A percentile compares a stretch with the other conserved stretches of the same genome.
Evolutionary conservation across 2,113 vertebrate species (phyloP).

Genomic region (Ophiodon elongatus): DNA sequence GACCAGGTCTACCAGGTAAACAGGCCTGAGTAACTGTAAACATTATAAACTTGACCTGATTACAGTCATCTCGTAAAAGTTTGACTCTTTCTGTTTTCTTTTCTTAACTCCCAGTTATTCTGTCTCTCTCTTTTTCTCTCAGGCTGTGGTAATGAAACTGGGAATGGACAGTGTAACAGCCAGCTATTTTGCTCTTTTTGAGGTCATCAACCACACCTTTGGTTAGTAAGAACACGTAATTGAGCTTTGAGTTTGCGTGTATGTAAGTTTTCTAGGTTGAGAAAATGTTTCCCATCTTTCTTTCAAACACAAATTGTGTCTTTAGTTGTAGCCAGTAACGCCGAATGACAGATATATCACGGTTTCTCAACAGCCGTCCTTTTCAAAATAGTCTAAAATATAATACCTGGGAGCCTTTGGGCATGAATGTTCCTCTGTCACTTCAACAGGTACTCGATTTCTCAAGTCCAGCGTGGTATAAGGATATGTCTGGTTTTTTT

Average conservation of each 20-base stretch:
- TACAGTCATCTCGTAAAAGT: neutral
- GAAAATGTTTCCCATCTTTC: neutral
- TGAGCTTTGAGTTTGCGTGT: neutral
- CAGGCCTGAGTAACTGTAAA: neutral
- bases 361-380: neutral
- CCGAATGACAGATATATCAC: neutral
- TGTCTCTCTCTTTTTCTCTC: neutral
- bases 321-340: neutral
- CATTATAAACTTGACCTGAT: neutral
- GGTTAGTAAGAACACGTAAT: constrained; percentile 82
- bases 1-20: constrained; percentile 98
- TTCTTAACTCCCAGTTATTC: neutral
- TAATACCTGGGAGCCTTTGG: neutral
- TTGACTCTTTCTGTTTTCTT: neutral
- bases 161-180: constrained; percentile 94
- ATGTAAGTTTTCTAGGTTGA: neutral
- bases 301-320: neutral
- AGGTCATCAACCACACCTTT: constrained; percentile 97
- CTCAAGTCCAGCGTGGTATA: neutral
- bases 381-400: neutral
- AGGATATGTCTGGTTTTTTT: too few relatives aligned
- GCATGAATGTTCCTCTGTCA: neutral
- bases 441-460: neutral
- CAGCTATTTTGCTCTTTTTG: constrained; percentile 97
- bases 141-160: constrained; percentile 92